Evolutionary conservation across 2,888 invertebrate genomes (phyloP).

Genomic region (Trimorus sp.): DNA sequence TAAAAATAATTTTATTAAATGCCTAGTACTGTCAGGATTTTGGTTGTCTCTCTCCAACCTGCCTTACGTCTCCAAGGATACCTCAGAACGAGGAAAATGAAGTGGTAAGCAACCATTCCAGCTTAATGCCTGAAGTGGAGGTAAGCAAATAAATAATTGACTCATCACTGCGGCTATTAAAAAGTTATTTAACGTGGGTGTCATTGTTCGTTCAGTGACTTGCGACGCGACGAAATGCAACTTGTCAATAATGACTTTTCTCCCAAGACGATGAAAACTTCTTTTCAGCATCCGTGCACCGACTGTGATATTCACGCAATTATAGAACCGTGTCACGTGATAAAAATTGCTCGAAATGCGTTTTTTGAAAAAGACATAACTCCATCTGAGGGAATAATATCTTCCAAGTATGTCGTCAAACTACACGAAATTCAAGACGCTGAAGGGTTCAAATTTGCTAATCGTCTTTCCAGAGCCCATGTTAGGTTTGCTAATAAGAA

Average conservation of each 20-base stretch:
- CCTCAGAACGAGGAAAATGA: too few species aligned
- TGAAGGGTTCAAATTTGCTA: constrained; percentile 29
- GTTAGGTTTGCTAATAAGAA: constrained; percentile 15
- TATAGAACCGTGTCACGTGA: constrained; percentile 31
- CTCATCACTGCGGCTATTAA: constrained; percentile 14
- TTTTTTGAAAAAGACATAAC: constrained; percentile 18
- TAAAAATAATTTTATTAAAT: too few species aligned
- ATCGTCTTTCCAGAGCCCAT: constrained; percentile 14
- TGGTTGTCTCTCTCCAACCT: too few species aligned
- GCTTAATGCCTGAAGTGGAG: too few species aligned
- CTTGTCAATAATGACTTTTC: constrained; percentile 22
- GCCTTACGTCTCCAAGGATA: too few species aligned
- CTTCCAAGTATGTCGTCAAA: constrained; percentile 1
- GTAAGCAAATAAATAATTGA: too few species aligned
- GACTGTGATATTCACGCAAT: constrained; percentile 22
- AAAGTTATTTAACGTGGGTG: constrained; percentile 22
- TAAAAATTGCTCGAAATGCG: constrained; percentile 32
- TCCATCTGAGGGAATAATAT: background rate
- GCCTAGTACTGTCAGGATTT: too few species aligned
- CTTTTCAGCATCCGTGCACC: constrained; percentile 18
- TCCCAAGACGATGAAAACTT: constrained; percentile 14
- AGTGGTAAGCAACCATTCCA: too few species aligned
- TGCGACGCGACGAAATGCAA: constrained; percentile 25
- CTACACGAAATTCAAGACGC: constrained; percentile 24
- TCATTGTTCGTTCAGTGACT: constrained; percentile 31